phyloP scores from a whole-genome alignment of 2,797 vertebrate genomes.

The Gephyroberyx darwinii region DNA sequence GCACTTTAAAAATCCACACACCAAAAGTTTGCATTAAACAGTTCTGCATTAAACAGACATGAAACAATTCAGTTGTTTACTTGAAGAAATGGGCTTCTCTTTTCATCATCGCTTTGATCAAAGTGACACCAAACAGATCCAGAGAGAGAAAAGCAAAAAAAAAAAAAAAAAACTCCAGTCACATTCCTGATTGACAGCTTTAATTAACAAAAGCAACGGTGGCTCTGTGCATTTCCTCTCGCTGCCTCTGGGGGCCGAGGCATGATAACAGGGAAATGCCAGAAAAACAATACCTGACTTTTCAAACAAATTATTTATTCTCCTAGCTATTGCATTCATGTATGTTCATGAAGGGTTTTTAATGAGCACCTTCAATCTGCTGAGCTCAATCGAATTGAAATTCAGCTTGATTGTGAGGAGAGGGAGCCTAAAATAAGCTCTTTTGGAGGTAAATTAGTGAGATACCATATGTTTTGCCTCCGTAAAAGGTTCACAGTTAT shows the following conservation, averaged over 20 bases:
- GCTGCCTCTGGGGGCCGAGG: constrained; percentile 68
- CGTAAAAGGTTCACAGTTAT: constrained; percentile 33
- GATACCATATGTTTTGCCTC: constrained; percentile 38
- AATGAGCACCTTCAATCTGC: constrained; percentile 57
- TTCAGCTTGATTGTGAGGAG: constrained; percentile 24
- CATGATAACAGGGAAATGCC: constrained; percentile 63
- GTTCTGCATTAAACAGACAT: constrained; percentile 67
- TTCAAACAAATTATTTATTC: constrained; percentile 67
- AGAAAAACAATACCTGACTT: constrained; percentile 69
- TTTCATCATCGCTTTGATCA: constrained; percentile 79
- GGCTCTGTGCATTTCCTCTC: constrained; percentile 69
- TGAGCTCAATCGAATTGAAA: constrained; percentile 32
- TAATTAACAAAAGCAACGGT: constrained; percentile 79
- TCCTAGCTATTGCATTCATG: constrained; percentile 50
- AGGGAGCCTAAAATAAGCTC: constrained; percentile 26
- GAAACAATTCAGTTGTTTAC: constrained; percentile 73
- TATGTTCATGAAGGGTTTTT: constrained; percentile 52
- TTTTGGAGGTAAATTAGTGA: constrained; percentile 30
- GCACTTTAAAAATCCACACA: constrained; percentile 42
- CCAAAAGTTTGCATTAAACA: constrained; percentile 73
- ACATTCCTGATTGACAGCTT: constrained; percentile 77
- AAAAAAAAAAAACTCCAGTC: constrained; percentile 23
- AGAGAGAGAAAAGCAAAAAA: constrained; percentile 62
- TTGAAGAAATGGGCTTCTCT: constrained; percentile 65
- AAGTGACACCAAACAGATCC: constrained; percentile 73